Conservation (phyloP, 30 jellyfish, hydroid and myxozoan species). For the Aurelia sp. region DNA sequence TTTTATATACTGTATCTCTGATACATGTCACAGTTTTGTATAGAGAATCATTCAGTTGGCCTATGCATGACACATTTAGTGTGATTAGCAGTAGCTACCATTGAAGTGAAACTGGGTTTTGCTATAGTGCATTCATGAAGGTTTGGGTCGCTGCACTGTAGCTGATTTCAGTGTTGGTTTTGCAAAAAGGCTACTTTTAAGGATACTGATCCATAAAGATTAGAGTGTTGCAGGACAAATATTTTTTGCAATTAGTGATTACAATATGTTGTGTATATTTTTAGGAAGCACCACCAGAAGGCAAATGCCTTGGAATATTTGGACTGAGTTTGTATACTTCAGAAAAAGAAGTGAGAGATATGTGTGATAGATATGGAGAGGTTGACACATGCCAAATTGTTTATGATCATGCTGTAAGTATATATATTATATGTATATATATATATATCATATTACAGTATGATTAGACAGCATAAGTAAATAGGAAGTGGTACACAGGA, state of each 20-base stretch:
- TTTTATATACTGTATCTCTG: no score
- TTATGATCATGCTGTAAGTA: constrained; percentile 97
- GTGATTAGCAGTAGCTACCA: no score
- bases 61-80: no score
- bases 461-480: no score
- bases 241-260: not conserved
- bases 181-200: not conserved
- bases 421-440: no score
- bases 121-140: no score
- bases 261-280: not conserved
- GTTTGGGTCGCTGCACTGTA: no score
- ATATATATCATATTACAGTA: not conserved
- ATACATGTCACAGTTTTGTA: no score
- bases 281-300: constrained; percentile 99
- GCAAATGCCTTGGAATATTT: constrained; percentile 99
- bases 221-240: not conserved
- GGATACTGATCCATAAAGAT: not conserved
- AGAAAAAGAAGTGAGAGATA: constrained; percentile 96
- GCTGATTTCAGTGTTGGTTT: not conserved
- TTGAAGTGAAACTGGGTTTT: no score
- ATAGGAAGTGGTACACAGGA: no score
- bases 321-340: constrained; percentile 98
- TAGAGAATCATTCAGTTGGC: no score
- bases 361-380: constrained; percentile 94
- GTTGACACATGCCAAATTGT: constrained; percentile 95